phyloP scores from a whole-genome alignment of 1,140 invertebrate genomes.

The Nixonia krombeini region DNA sequence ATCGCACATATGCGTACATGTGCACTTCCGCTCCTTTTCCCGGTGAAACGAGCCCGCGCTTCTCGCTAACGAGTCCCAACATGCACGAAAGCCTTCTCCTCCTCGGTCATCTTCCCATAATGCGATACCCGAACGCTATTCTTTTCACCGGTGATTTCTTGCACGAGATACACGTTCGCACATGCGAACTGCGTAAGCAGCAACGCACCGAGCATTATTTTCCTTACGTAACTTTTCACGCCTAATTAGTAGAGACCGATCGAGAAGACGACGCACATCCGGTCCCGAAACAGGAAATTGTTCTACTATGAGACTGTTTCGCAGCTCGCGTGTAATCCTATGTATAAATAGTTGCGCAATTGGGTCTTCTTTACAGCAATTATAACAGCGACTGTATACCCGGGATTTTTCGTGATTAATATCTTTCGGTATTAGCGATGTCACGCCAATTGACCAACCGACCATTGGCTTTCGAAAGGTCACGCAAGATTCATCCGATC shows the following conservation, averaged over 20 bases:
- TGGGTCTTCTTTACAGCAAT: no score
- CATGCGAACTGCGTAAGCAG: conserved; percentile 23
- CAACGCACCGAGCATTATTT: conserved; percentile 20
- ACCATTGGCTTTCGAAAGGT: neutral
- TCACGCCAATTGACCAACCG: neutral
- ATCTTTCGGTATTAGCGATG: no score
- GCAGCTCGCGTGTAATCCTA: neutral
- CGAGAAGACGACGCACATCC: conserved; percentile 14
- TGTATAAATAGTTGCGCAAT: neutral
- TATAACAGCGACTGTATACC: no score
- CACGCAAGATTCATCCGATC: neutral
- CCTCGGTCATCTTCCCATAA: conserved; percentile 30
- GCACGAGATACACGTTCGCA: conserved; percentile 20
- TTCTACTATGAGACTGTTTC: neutral
- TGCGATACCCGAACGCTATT: conserved; percentile 32
- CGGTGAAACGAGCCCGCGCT: neutral
- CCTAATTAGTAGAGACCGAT: conserved; percentile 32
- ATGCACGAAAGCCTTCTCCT: conserved; percentile 30
- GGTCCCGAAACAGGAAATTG: conserved; percentile 9
- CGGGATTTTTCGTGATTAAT: no score
- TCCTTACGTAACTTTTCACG: conserved; percentile 23
- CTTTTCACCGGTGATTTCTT: conserved; percentile 35
- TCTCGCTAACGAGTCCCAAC: conserved; percentile 14
- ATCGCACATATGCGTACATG: neutral
- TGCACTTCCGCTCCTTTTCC: conserved; percentile 3